phyloP scores from a whole-genome alignment of 2,797 vertebrate genomes.

The Myotis daubentonii region DNA sequence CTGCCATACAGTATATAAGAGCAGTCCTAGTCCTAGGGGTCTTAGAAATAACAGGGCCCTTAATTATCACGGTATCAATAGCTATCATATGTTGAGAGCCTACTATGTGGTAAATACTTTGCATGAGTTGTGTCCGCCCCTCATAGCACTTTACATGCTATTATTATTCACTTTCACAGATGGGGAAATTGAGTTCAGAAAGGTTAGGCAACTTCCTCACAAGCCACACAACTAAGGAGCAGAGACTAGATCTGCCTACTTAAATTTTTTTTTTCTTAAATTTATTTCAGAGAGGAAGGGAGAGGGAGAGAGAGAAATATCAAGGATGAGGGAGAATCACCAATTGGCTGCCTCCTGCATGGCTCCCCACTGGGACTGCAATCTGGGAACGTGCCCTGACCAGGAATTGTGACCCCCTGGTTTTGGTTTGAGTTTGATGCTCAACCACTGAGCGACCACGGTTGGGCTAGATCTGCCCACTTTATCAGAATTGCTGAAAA shows the following conservation, averaged over 20 bases:
- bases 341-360: too few species aligned
- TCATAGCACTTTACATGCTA: not conserved
- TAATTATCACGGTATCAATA: not conserved
- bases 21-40: not conserved
- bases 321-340: too few species aligned
- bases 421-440: too few species aligned
- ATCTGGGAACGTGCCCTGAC: too few species aligned
- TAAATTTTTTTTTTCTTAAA: too few species aligned
- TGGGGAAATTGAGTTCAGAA: slow-evolving; percentile 12
- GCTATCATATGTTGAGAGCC: not conserved
- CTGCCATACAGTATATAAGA: not conserved
- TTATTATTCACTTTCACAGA: not conserved
- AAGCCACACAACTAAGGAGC: not conserved
- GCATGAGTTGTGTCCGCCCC: not conserved
- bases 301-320: too few species aligned
- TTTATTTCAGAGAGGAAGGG: too few species aligned
- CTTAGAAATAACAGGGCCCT: not conserved
- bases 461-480: not conserved
- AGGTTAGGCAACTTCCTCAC: not conserved
- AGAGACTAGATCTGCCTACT: not conserved
- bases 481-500: not conserved
- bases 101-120: not conserved
- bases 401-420: too few species aligned
- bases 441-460: too few species aligned
- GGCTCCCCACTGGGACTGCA: too few species aligned